Evolutionary conservation across 2,888 invertebrate genomes (phyloP).

Genomic region (Pimpla rufipes): DNA sequence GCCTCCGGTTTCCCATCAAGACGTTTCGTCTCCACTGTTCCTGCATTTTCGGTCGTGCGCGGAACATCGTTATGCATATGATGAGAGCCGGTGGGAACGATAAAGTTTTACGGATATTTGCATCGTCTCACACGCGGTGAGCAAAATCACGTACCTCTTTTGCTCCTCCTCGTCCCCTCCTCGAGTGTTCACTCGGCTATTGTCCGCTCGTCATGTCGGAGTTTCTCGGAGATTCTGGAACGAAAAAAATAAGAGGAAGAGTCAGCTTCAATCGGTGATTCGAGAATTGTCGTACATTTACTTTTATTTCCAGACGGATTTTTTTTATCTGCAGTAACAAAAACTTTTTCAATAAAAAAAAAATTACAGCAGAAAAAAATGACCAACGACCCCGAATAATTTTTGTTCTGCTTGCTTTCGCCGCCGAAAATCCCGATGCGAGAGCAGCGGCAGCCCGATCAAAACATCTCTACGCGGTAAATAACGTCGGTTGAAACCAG

Average conservation of each 20-base stretch:
- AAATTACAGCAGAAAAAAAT: too few species aligned
- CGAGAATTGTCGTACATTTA: neutral
- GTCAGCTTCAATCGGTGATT: neutral
- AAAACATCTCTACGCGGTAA: neutral
- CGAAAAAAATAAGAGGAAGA: neutral
- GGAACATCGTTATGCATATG: neutral
- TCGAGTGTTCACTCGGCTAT: constrained; percentile 60
- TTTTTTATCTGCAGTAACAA: too few species aligned
- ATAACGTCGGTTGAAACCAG: neutral
- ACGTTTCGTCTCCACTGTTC: neutral
- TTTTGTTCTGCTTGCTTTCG: too few species aligned
- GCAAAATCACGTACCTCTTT: constrained; percentile 55
- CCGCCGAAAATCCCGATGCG: too few species aligned
- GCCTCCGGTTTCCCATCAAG: constrained; percentile 16
- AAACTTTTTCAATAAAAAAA: too few species aligned
- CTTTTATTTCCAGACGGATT: neutral
- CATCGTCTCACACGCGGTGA: constrained; percentile 7
- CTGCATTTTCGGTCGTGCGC: neutral
- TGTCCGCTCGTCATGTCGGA: constrained; percentile 54
- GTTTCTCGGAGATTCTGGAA: constrained; percentile 46
- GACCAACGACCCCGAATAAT: too few species aligned
- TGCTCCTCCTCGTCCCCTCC: constrained; percentile 31
- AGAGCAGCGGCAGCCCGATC: too few species aligned
- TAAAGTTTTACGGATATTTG: constrained; percentile 59
- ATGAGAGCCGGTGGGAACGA: constrained; percentile 23